A percentile compares a stretch with the other conserved stretches of the same genome.
Evolutionary conservation across 2,797 vertebrate species (phyloP).

Genomic region (Calcarius lapponicus): DNA sequence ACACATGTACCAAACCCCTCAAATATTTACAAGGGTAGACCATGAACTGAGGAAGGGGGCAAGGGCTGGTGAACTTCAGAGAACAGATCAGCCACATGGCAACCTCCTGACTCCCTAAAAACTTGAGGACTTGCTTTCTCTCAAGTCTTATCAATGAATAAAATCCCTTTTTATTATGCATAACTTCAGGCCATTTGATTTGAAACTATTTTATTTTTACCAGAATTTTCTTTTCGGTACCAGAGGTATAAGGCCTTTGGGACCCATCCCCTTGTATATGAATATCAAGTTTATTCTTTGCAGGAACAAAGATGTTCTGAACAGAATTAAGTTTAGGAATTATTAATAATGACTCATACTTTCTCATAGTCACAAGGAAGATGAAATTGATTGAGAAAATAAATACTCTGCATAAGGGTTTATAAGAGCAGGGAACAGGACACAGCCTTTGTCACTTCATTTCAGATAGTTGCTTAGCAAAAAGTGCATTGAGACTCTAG

Average conservation of each 20-base stretch:
- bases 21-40: neutral
- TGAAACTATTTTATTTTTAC: neutral
- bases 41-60: accelerated
- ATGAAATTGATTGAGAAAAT: neutral
- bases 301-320: neutral
- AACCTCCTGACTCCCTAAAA: neutral
- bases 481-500: neutral
- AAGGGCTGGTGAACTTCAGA: neutral
- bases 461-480: neutral
- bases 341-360: neutral
- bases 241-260: neutral
- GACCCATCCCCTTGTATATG: neutral
- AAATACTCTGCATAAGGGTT: neutral
- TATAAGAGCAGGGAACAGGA: neutral
- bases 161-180: neutral
- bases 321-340: neutral
- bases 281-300: neutral
- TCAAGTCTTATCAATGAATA: neutral
- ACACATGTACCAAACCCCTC: neutral
- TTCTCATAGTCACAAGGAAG: neutral
- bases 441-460: neutral
- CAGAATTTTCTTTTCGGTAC: neutral
- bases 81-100: neutral
- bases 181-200: neutral
- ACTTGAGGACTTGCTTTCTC: neutral